Percentiles rank a stretch among this genome's conserved stretches.
Conservation (phyloP, 2,797 vertebrate species). For the Gila robusta region DNA sequence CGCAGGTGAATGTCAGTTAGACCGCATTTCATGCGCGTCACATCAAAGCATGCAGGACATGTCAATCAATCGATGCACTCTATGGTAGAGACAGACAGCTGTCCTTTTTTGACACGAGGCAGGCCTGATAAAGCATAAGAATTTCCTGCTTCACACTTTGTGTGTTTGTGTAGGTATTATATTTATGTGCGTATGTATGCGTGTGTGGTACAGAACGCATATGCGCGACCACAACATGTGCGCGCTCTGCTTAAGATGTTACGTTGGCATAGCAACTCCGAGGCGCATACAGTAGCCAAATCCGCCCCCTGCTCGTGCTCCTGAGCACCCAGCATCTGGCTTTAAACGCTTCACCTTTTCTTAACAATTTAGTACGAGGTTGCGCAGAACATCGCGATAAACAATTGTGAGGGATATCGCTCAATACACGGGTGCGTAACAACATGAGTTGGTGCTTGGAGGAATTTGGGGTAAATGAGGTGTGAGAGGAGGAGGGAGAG, state of each 20-base stretch:
- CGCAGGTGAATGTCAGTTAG: conserved; percentile 42
- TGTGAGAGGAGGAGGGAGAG: conserved; percentile 45
- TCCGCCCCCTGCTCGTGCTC: conserved; percentile 60
- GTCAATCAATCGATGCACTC: conserved; percentile 51
- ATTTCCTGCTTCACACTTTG: background rate
- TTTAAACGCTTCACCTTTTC: conserved; percentile 40
- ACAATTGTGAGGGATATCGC: conserved; percentile 39
- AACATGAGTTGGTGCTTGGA: conserved; percentile 28
- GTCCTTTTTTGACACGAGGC: conserved; percentile 19
- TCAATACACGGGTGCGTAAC: conserved; percentile 25
- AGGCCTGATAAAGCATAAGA: conserved; percentile 18
- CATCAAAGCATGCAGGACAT: conserved; percentile 46
- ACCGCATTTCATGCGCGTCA: conserved; percentile 37
- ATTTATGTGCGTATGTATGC: conserved; percentile 23
- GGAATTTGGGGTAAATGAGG: conserved; percentile 34
- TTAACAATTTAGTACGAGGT: conserved; percentile 26
- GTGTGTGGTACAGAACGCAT: conserved; percentile 21
- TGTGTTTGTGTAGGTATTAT: conserved; percentile 38
- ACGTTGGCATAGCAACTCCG: conserved; percentile 79
- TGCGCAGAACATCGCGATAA: conserved; percentile 30
- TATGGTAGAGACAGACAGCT: background rate
- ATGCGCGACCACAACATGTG: conserved; percentile 3
- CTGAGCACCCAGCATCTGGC: conserved; percentile 48
- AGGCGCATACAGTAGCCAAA: conserved; percentile 67
- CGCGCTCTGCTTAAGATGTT: conserved; percentile 67